Conservation (phyloP, 2,113 vertebrate genomes). For the Girardinichthys multiradiatus region DNA sequence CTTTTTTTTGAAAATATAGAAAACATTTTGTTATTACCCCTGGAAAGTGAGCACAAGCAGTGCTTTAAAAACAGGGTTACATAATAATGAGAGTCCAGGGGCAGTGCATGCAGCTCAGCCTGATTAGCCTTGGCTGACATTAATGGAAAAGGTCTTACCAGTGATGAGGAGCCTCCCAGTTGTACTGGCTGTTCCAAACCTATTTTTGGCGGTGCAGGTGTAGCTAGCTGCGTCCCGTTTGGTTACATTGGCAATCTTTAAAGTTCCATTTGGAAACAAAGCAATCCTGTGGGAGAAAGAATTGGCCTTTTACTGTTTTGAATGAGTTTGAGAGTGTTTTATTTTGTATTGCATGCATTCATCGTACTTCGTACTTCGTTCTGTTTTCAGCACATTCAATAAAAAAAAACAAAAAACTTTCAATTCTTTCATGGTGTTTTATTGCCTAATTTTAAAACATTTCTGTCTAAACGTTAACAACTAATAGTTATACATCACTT, state of each 20-base stretch:
- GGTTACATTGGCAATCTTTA: conserved; percentile 88
- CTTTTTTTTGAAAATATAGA: no score
- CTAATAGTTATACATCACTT: background rate
- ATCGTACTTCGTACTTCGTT: background rate
- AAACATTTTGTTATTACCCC: background rate
- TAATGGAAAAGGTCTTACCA: conserved; percentile 72
- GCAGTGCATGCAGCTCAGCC: background rate
- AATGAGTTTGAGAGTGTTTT: background rate
- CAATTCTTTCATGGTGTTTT: background rate
- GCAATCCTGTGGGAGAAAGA: conserved; percentile 76
- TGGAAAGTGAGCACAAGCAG: background rate
- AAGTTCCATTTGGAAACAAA: conserved; percentile 85
- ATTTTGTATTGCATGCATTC: background rate
- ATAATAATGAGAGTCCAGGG: background rate
- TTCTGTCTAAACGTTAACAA: background rate
- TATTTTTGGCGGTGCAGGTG: conserved; percentile 89
- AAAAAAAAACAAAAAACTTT: background rate
- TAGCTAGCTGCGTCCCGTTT: conserved; percentile 88
- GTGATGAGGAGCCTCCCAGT: conserved; percentile 87
- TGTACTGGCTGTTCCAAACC: conserved; percentile 90
- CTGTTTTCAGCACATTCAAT: background rate
- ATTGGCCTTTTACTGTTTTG: conserved; percentile 5
- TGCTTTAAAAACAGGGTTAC: background rate
- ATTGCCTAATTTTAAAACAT: background rate
- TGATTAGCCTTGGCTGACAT: background rate